These are phyloP conservation scores for Eupithecia centaureata DNA, from an alignment of 2,888 invertebrate genomes.

Conservation along the genomic window DNA sequence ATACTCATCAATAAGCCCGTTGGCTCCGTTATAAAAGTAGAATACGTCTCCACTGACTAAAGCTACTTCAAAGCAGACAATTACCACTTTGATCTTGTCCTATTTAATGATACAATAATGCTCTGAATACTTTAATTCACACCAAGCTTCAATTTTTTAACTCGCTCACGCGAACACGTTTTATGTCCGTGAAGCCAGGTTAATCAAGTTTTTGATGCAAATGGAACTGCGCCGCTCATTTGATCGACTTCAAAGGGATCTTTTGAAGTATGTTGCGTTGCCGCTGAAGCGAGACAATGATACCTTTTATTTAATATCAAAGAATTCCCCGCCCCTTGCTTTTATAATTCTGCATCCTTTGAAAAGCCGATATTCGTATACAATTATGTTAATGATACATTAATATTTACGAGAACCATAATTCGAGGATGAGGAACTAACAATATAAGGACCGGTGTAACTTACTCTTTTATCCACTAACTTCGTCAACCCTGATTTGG, in stretches of 20 bases:
- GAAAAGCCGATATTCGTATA: slow-evolving; percentile 35
- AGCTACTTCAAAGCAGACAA: slow-evolving; percentile 69
- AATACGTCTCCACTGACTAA: slow-evolving; percentile 48
- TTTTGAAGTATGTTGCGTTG: slow-evolving; percentile 65
- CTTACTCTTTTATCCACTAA: slow-evolving; percentile 10
- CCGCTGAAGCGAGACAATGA: slow-evolving; percentile 70
- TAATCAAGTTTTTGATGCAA: slow-evolving; percentile 68
- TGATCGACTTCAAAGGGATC: slow-evolving; percentile 75
- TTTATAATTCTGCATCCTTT: slow-evolving; percentile 54
- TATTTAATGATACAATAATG: slow-evolving; percentile 61
- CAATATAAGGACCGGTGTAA: slow-evolving; percentile 8
- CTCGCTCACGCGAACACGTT: slow-evolving; percentile 50
- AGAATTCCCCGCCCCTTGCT: slow-evolving; percentile 60
- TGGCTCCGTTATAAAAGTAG: slow-evolving; percentile 34
- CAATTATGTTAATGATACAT: slow-evolving; percentile 31
- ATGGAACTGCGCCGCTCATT: slow-evolving; percentile 67
- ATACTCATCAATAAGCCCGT: slow-evolving; percentile 37
- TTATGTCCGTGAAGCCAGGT: slow-evolving; percentile 58
- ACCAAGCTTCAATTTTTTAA: slow-evolving; percentile 63
- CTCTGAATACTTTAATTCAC: slow-evolving; percentile 66
- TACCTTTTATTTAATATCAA: slow-evolving; percentile 76
- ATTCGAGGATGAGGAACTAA: slow-evolving; percentile 14
- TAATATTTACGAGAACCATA: slow-evolving; percentile 28
- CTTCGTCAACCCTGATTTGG: neutral
- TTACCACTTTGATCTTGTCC: slow-evolving; percentile 11